Percentiles rank a stretch among this genome's conserved stretches.
Evolutionary conservation across 2,113 vertebrate species (phyloP).

Genomic region (Ranitomeya variabilis): DNA sequence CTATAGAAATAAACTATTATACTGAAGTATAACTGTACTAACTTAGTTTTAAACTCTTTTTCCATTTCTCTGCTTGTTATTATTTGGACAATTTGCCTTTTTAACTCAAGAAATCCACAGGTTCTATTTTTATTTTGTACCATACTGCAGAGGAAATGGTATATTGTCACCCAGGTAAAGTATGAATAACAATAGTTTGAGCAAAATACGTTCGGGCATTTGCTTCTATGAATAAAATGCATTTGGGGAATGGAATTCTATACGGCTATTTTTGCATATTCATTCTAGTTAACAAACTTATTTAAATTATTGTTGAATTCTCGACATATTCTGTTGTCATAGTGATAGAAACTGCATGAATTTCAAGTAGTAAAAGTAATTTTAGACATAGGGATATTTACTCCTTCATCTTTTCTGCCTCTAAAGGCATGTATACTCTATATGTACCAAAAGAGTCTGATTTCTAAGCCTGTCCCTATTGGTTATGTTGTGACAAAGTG

Average conservation of each 20-base stretch:
- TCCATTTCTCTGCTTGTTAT: not conserved
- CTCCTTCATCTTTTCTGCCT: not conserved
- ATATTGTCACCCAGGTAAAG: not conserved
- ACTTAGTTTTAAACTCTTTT: not conserved
- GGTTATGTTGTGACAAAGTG: not conserved
- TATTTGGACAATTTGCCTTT: not conserved
- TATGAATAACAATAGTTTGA: conserved; percentile 13
- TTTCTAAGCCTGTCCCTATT: not conserved
- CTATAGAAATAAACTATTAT: not conserved
- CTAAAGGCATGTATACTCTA: not conserved
- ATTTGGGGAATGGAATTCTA: conserved; percentile 7
- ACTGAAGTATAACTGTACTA: not conserved
- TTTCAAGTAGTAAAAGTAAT: conserved; percentile 26
- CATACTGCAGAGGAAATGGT: not conserved
- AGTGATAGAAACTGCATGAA: conserved; percentile 15
- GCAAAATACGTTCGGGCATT: conserved; percentile 9
- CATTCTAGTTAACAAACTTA: conserved; percentile 7
- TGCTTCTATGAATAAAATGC: conserved; percentile 20
- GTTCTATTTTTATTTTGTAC: not conserved
- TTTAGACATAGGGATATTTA: conserved; percentile 5
- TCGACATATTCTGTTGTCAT: conserved; percentile 28
- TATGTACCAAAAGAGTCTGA: not conserved
- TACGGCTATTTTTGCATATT: conserved; percentile 28
- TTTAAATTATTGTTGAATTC: conserved; percentile 25
- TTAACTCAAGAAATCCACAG: not conserved